These are phyloP conservation scores for Drosophila maculinotata DNA, from an alignment of 2,888 invertebrate genomes.

Conservation along the genomic window DNA sequence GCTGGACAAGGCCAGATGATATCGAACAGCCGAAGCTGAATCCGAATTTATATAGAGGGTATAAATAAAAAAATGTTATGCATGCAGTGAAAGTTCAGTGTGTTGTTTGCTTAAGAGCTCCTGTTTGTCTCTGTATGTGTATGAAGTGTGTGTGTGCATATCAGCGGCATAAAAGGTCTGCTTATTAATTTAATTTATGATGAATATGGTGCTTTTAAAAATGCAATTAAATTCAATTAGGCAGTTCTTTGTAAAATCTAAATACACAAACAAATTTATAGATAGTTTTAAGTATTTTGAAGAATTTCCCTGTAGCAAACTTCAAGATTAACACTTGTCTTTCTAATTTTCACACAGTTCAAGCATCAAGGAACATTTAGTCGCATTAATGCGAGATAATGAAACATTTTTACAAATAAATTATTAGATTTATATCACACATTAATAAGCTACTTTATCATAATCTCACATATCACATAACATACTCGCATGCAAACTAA, in stretches of 20 bases:
- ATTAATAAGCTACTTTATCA: background rate
- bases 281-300: too few relatives aligned
- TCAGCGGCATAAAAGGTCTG: constrained; percentile 1
- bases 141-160: background rate
- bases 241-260: background rate
- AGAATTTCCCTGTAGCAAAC: too few relatives aligned
- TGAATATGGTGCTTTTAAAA: background rate
- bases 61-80: background rate
- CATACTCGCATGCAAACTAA: background rate
- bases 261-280: background rate
- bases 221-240: background rate
- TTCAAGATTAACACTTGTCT: too few relatives aligned
- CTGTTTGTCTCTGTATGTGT: background rate
- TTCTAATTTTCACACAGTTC: background rate
- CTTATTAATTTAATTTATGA: background rate
- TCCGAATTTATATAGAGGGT: too few relatives aligned
- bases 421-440: background rate
- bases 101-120: constrained; percentile 10
- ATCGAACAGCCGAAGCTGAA: too few relatives aligned
- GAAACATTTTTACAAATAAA: constrained; percentile 4
- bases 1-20: too few relatives aligned
- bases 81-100: background rate
- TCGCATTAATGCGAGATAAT: background rate
- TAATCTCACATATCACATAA: constrained; percentile 4
- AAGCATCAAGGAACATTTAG: background rate